phyloP scores from a whole-genome alignment of 92 coral and sea anemone genomes.

The Muricea muricata region DNA sequence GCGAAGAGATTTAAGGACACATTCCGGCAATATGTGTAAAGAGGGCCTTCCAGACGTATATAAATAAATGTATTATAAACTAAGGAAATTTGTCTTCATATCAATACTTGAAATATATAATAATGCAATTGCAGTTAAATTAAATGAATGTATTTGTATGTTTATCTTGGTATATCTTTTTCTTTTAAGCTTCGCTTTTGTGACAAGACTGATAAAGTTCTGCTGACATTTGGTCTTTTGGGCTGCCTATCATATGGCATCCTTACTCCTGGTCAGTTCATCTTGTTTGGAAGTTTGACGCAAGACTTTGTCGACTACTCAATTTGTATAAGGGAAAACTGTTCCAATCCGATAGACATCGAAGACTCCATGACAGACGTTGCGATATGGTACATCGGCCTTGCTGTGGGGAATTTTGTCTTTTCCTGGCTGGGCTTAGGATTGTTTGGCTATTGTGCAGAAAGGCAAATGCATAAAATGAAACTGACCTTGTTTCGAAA shows the following conservation, averaged over 20 bases:
- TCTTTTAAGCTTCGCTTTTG: constrained; percentile 17
- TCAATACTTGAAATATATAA: too few relatives aligned
- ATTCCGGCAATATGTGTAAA: too few relatives aligned
- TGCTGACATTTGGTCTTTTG: constrained; percentile 1
- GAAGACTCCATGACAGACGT: constrained; percentile 34
- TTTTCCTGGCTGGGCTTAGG: constrained; percentile 33
- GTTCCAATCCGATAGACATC: background rate
- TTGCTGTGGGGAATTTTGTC: constrained; percentile 13
- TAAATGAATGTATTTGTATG: too few relatives aligned
- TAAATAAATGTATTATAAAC: too few relatives aligned
- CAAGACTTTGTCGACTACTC: constrained; percentile 23
- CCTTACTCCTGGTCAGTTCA: constrained; percentile 22
- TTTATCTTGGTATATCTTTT: background rate
- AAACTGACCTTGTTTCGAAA: constrained; percentile 51
- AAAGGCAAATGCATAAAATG: constrained; percentile 59
- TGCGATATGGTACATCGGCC: constrained; percentile 24
- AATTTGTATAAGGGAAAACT: background rate
- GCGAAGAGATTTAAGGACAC: too few relatives aligned
- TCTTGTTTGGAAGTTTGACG: constrained; percentile 10
- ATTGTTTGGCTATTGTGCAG: constrained; percentile 33
- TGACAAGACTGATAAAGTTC: background rate
- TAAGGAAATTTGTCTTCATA: too few relatives aligned
- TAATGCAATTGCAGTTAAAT: too few relatives aligned
- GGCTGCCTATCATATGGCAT: constrained; percentile 12
- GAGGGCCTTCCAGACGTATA: too few relatives aligned